phyloP scores from a whole-genome alignment of 1,140 invertebrate species.

The Macrobrachium rosenbergii region DNA sequence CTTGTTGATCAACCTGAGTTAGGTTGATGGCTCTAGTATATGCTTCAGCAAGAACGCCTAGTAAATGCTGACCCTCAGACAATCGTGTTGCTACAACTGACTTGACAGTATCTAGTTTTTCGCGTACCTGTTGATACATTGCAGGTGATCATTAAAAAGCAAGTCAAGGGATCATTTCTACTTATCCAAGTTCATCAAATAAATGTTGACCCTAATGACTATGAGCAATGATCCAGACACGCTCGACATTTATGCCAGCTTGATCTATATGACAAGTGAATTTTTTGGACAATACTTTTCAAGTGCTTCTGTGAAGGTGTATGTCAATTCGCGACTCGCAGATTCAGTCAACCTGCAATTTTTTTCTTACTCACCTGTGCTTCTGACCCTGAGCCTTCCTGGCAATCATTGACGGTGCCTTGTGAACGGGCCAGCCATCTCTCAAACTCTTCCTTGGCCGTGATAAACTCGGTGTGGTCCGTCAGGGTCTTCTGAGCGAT shows the following conservation, averaged over 20 bases:
- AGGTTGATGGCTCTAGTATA: constrained; percentile 88
- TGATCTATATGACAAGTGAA: too few species aligned
- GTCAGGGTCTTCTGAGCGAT: constrained; percentile 89
- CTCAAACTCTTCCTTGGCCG: constrained; percentile 85
- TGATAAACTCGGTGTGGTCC: constrained; percentile 90
- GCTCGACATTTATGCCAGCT: too few species aligned
- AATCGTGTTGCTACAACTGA: constrained; percentile 78
- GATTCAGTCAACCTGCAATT: background rate
- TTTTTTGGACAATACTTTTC: too few species aligned
- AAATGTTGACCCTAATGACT: background rate
- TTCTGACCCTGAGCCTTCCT: constrained; percentile 82
- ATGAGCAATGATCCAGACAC: too few species aligned
- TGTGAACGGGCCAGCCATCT: constrained; percentile 85
- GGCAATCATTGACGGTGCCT: constrained; percentile 84
- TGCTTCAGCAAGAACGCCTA: constrained; percentile 83
- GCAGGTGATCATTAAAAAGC: background rate
- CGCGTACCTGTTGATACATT: constrained; percentile 25
- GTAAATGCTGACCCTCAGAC: constrained; percentile 88
- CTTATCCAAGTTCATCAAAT: too few species aligned
- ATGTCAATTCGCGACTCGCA: too few species aligned
- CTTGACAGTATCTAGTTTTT: constrained; percentile 78
- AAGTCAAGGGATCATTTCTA: too few species aligned
- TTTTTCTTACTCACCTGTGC: constrained; percentile 75
- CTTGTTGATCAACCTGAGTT: constrained; percentile 84
- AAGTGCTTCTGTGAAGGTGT: too few species aligned